A percentile compares a stretch with the other conserved stretches of the same genome.
These are phyloP conservation scores for Lasioglossum leucozonium DNA, from an alignment of 2,888 invertebrate species.

Conservation along the genomic window DNA sequence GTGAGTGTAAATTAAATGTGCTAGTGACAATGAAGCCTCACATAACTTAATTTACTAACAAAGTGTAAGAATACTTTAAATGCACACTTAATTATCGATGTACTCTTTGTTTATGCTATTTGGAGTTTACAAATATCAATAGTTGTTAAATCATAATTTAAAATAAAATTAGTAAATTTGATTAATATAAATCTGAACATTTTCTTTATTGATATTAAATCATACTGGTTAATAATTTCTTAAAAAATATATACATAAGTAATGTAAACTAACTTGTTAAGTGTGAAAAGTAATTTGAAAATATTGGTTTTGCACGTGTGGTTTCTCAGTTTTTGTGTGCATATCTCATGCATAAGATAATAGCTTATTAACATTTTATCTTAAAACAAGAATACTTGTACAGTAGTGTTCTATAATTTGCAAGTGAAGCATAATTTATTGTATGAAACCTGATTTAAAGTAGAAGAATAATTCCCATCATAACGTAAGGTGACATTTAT, in stretches of 20 bases:
- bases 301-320: not conserved
- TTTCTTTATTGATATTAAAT: not conserved
- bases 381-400: not conserved
- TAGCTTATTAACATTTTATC: not conserved
- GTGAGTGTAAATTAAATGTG: not conserved
- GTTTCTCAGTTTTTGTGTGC: not conserved
- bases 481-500: not conserved
- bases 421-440: not conserved
- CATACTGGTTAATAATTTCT: constrained; percentile 1
- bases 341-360: constrained; percentile 10
- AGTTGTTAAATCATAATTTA: constrained; percentile 20
- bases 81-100: not conserved
- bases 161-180: not conserved
- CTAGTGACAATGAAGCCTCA: constrained; percentile 10
- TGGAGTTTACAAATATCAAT: constrained; percentile 1
- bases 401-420: not conserved
- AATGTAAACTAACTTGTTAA: not conserved
- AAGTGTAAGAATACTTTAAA: constrained; percentile 31
- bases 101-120: constrained; percentile 42
- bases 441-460: not conserved
- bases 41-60: not conserved
- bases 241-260: not conserved
- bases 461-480: not conserved
- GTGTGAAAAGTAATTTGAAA: not conserved
- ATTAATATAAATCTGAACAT: not conserved